phyloP scores from a whole-genome alignment of 2,888 invertebrate species.

The Myathropa florea region DNA sequence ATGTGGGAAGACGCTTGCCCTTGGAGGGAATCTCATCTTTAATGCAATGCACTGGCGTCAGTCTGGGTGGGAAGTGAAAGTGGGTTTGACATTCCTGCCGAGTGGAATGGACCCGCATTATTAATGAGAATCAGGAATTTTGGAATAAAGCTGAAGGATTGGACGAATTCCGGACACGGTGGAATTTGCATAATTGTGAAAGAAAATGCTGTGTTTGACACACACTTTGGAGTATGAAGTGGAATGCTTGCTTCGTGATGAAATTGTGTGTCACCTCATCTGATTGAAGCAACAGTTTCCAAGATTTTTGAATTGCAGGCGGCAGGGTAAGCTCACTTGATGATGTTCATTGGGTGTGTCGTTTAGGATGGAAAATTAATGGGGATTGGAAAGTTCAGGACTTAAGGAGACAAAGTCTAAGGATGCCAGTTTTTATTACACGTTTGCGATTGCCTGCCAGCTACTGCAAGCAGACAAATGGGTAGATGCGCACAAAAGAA shows the following conservation, averaged over 20 bases:
- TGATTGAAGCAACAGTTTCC: neutral
- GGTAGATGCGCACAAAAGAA: too few relatives aligned
- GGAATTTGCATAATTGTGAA: neutral
- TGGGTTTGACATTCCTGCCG: neutral
- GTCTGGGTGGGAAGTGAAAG: neutral
- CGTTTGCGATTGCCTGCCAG: too few relatives aligned
- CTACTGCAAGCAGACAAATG: too few relatives aligned
- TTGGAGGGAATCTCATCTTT: constrained; percentile 6
- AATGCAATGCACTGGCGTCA: constrained; percentile 23
- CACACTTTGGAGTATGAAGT: neutral
- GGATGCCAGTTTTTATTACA: too few relatives aligned
- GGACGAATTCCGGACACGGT: neutral
- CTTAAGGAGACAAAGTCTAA: too few relatives aligned
- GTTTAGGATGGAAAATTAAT: too few relatives aligned
- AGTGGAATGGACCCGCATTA: constrained; percentile 43
- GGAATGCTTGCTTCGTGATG: neutral
- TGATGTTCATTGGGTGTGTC: too few relatives aligned
- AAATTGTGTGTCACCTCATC: neutral
- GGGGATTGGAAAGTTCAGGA: too few relatives aligned
- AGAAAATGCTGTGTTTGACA: neutral
- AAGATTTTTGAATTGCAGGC: too few relatives aligned
- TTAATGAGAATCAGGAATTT: constrained; percentile 51
- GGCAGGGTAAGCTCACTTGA: too few relatives aligned
- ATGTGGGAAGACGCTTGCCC: neutral
- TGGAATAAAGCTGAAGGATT: constrained; percentile 2